Base-by-base conservation (phyloP, 64 coral and sea anemone species). In the Acropora tenuis region DNA sequence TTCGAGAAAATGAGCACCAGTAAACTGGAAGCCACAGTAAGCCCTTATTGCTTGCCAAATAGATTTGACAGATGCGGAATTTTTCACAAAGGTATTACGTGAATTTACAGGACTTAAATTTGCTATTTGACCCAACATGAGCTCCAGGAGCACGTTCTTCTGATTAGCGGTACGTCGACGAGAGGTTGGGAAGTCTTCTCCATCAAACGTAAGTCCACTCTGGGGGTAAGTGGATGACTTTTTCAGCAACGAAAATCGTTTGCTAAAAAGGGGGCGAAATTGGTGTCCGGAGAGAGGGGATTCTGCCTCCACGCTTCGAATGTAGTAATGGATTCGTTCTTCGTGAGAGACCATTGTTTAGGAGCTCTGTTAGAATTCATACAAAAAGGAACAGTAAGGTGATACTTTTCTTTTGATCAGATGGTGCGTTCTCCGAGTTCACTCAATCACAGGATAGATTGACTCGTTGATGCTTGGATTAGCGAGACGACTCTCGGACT, bases 221-320 rank as follows among this genome's bases (percentile, higher is more conserved):
- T 43, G 47, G 60, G 83, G 83, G 1, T 63, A 1, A 63, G 79
- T 42, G 15, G 61, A 20, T 8, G 83, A 69, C 60, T 86, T 86
- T 50, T 86, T 86, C 57, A 13, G 78, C 78, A 47, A 59, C 4
- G 78, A 48, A 52, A 57, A 61, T 57, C 57, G 57, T 80, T 49
- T 8, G 48, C 57, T 52, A 80, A 61, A 61, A 55, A 80, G 5
- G 78, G 78, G 47, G 78, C 78, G 49, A 80, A 80, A 80, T 55
- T 80, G 17, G 57, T 6, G 18, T 80, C 49, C 20, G 57, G 78
- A 6, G 78, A 80, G 18, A 80, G 57, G 48, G 78, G 48, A 55
- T 79, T 53, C 57, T 80, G 78, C 16, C 78, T 80, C 78, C 78
- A 80, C 2, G 78, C 78, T 80, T 80, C 49, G 57, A 80, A 80